Evolutionary conservation across 2,888 invertebrate species (phyloP), one percentile per base, ranked within the genome.

Genomic region (Helobdella robusta): DNA sequence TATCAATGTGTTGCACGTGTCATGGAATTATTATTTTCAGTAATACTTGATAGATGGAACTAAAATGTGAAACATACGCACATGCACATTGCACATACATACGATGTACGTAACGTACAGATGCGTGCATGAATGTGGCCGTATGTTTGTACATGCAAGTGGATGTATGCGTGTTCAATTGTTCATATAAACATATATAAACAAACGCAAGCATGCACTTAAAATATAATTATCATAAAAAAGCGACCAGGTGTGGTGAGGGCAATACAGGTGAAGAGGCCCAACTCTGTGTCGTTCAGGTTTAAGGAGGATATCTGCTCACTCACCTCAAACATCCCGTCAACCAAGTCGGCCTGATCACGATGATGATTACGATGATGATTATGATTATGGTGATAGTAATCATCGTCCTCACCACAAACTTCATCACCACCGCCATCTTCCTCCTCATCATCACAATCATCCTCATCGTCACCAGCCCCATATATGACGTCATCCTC

Each of bases 231-330:
- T 6, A 36, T 40, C 28, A 56, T 2, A 36, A 5, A 50, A 8
- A 5, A 28, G 25, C 54, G 69, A 82, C 81, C 80, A 70, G 79
- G 73, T 35, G 87, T 86, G 68, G 92, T 83, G 71, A 95, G 83
- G 65, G 93, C 87, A 62, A 89, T 86, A 34, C 88, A 91, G 8
- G 89, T 88, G 81, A 88, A 89, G 67, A 94, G 82, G 1, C 90
- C 93, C 73, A 92, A 83, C 82, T 95, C 95, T 36, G 91, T 87
- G 76, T 95, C 94, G 73, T 87, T 87, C 76, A 93, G 81, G 68
- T 86, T 84, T 74, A 91, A 72, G 67, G 76, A 74, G 71, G 86
- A 86, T 75, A 91, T 82, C 61, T 85, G 74, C 73, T 76, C 70
- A 67, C 89, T 85, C 80, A 91, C 89, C 74, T 87, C 86, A 81